These are phyloP conservation scores for Diceros bicornis DNA, from an alignment of 2,797 vertebrate species.

Conservation along the genomic window DNA sequence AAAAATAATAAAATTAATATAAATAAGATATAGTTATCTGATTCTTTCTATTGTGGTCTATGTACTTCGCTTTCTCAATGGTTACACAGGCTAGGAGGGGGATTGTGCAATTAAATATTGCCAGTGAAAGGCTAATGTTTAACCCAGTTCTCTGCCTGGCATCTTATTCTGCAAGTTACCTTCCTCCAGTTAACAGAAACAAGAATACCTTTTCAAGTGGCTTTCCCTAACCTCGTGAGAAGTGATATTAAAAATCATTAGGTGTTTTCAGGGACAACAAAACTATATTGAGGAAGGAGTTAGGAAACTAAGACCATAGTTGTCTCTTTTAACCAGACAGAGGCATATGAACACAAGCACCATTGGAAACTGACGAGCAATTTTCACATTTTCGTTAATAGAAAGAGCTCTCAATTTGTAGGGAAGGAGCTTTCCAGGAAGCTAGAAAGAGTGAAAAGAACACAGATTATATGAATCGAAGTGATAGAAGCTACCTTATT, in stretches of 20 bases:
- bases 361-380: neutral
- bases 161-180: neutral
- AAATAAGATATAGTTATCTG: neutral
- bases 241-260: neutral
- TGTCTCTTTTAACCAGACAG: neutral
- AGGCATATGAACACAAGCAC: neutral
- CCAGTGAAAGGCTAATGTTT: neutral
- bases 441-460: neutral
- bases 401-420: neutral
- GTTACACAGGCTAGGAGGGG: neutral
- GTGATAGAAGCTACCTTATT: neutral
- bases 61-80: neutral
- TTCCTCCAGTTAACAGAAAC: neutral
- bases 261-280: neutral
- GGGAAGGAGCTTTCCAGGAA: neutral
- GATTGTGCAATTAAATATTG: neutral
- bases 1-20: neutral
- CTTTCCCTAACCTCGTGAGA: neutral
- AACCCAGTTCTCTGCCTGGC: neutral
- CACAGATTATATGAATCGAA: neutral
- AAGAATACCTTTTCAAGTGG: neutral
- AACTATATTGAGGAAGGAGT: neutral
- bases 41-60: neutral
- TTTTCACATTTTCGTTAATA: neutral
- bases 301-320: neutral